Conservation (phyloP, 2,888 invertebrate genomes). For the Amblyteles armatorius region DNA sequence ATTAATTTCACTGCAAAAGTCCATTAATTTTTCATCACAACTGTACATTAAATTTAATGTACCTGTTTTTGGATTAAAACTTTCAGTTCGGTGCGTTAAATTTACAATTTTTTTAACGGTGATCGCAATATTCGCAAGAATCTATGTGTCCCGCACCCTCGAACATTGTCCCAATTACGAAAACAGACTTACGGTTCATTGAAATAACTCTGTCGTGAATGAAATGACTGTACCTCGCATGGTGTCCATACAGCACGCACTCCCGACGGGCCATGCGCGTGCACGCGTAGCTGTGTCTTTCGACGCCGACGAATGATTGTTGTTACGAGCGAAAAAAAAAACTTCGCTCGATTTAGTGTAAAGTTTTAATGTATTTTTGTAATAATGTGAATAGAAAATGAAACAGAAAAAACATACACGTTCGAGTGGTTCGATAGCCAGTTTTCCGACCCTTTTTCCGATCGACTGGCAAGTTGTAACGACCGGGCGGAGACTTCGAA, state of each 20-base stretch:
- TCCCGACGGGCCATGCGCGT: background rate
- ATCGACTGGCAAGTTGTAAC: background rate
- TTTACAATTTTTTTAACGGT: too few relatives aligned
- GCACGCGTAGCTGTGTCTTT: constrained; percentile 42
- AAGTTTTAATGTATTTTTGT: constrained; percentile 67
- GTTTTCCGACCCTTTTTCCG: background rate
- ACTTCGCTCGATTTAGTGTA: constrained; percentile 39
- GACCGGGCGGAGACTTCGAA: too few relatives aligned
- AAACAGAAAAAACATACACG: constrained; percentile 19
- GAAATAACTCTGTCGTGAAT: constrained; percentile 46
- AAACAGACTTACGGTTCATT: constrained; percentile 19
- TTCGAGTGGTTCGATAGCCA: background rate
- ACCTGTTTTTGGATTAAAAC: too few relatives aligned
- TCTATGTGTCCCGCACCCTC: constrained; percentile 49
- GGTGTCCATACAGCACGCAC: constrained; percentile 32
- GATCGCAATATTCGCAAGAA: constrained; percentile 38
- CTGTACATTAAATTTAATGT: too few relatives aligned
- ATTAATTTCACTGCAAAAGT: too few relatives aligned
- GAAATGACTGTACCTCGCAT: constrained; percentile 35
- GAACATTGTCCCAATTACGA: constrained; percentile 9
- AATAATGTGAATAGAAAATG: constrained; percentile 55
- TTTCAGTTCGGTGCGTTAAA: too few relatives aligned
- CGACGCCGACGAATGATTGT: constrained; percentile 38
- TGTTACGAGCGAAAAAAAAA: constrained; percentile 52
- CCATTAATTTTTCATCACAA: too few relatives aligned